A percentile compares a stretch with the other conserved stretches of the same genome.
phyloP scores from a whole-genome alignment of 2,797 vertebrate genomes.

The Botia almorhae region DNA sequence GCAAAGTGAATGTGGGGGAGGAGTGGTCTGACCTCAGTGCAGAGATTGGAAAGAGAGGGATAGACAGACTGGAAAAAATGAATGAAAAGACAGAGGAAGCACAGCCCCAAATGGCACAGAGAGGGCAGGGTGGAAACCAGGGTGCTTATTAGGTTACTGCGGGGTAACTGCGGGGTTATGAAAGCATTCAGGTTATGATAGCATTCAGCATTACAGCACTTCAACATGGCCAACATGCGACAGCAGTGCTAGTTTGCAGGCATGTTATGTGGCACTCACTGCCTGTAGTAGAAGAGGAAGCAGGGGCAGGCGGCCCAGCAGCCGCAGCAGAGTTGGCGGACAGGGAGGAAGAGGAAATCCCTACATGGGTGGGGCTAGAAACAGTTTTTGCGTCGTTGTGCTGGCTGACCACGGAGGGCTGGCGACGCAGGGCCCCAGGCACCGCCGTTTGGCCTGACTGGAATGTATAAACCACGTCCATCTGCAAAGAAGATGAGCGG shows the following conservation, averaged over 20 bases:
- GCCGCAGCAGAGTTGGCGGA: conserved; percentile 90
- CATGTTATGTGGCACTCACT: conserved; percentile 87
- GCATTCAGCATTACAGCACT: not conserved
- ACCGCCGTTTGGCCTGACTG: conserved; percentile 93
- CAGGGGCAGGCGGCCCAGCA: conserved; percentile 80
- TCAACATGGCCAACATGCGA: conserved; percentile 52
- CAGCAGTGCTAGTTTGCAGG: conserved; percentile 40
- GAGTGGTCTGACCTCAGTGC: conserved; percentile 63
- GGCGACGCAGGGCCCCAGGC: conserved; percentile 94
- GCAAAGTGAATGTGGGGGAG: conserved; percentile 40
- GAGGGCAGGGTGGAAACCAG: conserved; percentile 7
- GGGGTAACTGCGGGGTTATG: conserved; percentile 62
- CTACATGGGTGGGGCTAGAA: conserved; percentile 96
- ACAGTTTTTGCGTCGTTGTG: conserved; percentile 98
- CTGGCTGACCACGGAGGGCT: conserved; percentile 95
- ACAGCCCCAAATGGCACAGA: not conserved
- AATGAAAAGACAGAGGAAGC: conserved; percentile 31
- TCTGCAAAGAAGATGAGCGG: conserved; percentile 80
- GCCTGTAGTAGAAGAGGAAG: conserved; percentile 85
- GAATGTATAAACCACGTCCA: conserved; percentile 99
- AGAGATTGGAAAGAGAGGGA: conserved; percentile 12
- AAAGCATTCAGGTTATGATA: conserved; percentile 24
- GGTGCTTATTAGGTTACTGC: conserved; percentile 39
- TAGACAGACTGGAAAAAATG: conserved; percentile 45
- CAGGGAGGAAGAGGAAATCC: conserved; percentile 87